phyloP scores from a whole-genome alignment of 2,888 invertebrate genomes.

The Rhyacophila evoluta region DNA sequence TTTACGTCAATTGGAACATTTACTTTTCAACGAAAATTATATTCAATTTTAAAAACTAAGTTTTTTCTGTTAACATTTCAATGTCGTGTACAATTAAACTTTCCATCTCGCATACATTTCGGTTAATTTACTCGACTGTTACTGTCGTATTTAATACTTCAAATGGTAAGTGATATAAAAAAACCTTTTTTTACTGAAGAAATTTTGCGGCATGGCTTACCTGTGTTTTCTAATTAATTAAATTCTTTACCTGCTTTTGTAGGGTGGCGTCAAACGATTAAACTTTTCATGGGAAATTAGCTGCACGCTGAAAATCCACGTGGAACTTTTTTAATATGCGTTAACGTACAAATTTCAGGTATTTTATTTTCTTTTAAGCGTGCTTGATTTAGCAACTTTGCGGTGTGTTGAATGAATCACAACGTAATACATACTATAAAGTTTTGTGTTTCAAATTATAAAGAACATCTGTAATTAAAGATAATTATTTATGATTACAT shows the following conservation, averaged over 20 bases:
- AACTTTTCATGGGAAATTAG: constrained; percentile 12
- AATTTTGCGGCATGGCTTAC: not conserved
- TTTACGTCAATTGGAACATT: no score
- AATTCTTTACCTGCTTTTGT: not conserved
- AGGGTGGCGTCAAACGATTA: not conserved
- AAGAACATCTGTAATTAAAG: no score
- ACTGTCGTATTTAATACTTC: not conserved
- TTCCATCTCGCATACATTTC: no score
- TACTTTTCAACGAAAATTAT: no score
- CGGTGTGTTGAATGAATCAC: no score
- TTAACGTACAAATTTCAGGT: not conserved
- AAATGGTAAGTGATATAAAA: not conserved
- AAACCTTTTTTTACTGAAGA: not conserved
- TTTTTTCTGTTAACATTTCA: no score
- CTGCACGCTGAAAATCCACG: not conserved
- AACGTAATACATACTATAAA: no score
- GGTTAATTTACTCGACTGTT: not conserved
- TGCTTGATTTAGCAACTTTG: constrained; percentile 2
- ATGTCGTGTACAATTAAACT: no score
- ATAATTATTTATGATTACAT: no score
- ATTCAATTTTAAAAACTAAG: no score
- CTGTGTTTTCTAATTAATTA: constrained; percentile 5
- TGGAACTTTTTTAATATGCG: constrained; percentile 3
- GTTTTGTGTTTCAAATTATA: no score
- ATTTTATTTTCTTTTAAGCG: constrained; percentile 1